Conservation (phyloP, 2,797 vertebrate species). For the Phataginus tricuspis region DNA sequence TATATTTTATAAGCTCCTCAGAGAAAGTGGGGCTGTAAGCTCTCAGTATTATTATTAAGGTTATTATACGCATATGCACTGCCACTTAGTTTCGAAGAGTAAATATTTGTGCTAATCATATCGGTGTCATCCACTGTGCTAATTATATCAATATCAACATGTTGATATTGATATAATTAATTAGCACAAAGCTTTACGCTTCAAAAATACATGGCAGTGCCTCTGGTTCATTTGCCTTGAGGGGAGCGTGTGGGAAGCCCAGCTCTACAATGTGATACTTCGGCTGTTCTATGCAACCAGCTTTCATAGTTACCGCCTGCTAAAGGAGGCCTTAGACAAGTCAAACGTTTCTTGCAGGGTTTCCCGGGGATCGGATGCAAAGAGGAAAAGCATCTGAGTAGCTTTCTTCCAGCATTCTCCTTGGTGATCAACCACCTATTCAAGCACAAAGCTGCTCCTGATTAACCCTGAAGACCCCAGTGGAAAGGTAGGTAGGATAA, state of each 20-base stretch:
- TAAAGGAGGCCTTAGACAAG: slow-evolving; percentile 33
- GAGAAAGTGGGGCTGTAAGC: slow-evolving; percentile 49
- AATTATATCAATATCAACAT: slow-evolving; percentile 84
- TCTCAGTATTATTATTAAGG: slow-evolving; percentile 65
- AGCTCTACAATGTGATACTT: slow-evolving; percentile 80
- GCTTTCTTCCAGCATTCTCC: slow-evolving; percentile 44
- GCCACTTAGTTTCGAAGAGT: slow-evolving; percentile 74
- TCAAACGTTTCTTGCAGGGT: not conserved
- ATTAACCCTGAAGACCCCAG: slow-evolving; percentile 60
- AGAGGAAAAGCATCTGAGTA: slow-evolving; percentile 65
- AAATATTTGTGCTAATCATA: slow-evolving; percentile 83
- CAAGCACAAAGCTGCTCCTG: slow-evolving; percentile 50
- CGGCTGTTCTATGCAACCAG: slow-evolving; percentile 82
- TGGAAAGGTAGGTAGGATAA: slow-evolving; percentile 54
- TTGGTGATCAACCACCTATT: slow-evolving; percentile 47
- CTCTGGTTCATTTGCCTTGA: slow-evolving; percentile 81
- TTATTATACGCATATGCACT: slow-evolving; percentile 79
- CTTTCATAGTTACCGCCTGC: slow-evolving; percentile 84
- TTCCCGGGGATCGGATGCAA: slow-evolving; percentile 49
- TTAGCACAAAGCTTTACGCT: slow-evolving; percentile 86
- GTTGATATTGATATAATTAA: slow-evolving; percentile 86
- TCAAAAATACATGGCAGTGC: slow-evolving; percentile 80
- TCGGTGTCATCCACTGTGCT: slow-evolving; percentile 80
- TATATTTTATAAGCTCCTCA: slow-evolving; percentile 55
- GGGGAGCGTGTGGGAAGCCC: slow-evolving; percentile 78